Evolutionary conservation across 2,113 vertebrate genomes (phyloP).

Genomic region (Pelecanoides urinatrix): DNA sequence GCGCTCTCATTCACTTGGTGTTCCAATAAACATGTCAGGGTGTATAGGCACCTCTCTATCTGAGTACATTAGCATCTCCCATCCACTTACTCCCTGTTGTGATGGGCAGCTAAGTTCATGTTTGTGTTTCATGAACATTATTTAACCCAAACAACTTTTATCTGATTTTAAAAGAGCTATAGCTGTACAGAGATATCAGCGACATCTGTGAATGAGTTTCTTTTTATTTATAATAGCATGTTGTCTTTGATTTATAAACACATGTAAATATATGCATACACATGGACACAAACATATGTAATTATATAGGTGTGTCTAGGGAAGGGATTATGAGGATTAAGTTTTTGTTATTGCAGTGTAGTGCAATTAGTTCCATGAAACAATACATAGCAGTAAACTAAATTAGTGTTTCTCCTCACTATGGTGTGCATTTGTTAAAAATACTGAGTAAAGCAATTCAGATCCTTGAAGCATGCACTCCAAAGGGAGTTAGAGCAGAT

Average conservation of each 20-base stretch:
- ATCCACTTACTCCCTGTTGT: background rate
- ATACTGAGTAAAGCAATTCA: background rate
- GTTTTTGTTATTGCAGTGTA: background rate
- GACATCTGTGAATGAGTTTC: background rate
- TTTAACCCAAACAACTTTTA: background rate
- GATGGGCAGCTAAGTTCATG: background rate
- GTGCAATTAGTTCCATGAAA: background rate
- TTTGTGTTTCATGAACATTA: background rate
- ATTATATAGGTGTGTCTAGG: background rate
- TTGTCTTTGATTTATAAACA: background rate
- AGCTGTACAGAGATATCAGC: background rate
- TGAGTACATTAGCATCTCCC: accelerated
- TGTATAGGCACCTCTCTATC: background rate
- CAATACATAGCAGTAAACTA: background rate
- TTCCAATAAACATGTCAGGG: background rate
- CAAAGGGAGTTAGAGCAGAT: background rate
- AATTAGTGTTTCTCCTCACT: background rate
- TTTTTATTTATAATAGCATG: background rate
- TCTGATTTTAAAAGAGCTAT: background rate
- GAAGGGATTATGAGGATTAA: background rate
- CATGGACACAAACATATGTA: background rate
- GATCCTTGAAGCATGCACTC: background rate
- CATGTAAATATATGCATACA: background rate
- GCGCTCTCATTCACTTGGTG: background rate
- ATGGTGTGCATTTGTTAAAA: background rate